These are phyloP conservation scores for Spodoptera exigua DNA, from an alignment of 2,888 invertebrate species.

Conservation along the genomic window DNA sequence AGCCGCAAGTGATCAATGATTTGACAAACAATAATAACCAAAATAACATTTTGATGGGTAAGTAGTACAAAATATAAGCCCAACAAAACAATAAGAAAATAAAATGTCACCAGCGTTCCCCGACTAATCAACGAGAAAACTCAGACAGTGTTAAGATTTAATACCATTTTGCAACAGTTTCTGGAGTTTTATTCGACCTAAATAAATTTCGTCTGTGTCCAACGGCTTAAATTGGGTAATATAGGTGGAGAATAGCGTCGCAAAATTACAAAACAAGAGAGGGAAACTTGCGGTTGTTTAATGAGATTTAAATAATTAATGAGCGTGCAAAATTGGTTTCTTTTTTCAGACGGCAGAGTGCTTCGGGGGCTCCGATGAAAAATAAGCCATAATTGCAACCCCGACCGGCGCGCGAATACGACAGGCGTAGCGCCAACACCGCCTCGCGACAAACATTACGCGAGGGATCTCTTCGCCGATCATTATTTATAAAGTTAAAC, in stretches of 20 bases:
- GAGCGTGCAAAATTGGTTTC: conserved; percentile 88
- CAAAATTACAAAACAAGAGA: conserved; percentile 80
- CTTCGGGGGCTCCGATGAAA: conserved; percentile 81
- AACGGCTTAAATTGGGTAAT: conserved; percentile 76
- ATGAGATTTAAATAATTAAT: conserved; percentile 90
- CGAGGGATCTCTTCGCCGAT: conserved; percentile 65
- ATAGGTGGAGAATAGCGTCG: conserved; percentile 70
- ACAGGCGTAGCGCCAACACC: conserved; percentile 58
- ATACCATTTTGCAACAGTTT: conserved; percentile 27
- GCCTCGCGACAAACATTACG: conserved; percentile 60
- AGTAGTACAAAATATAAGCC: no score
- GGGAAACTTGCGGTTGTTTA: conserved; percentile 86
- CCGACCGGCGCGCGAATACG: conserved; percentile 71
- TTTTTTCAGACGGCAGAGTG: conserved; percentile 80
- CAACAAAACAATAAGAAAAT: no score
- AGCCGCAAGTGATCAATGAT: no score
- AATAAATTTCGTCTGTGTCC: conserved; percentile 64
- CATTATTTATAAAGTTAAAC: conserved; percentile 77
- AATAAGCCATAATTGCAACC: conserved; percentile 84
- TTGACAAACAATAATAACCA: no score
- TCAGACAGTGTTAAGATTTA: conserved; percentile 48
- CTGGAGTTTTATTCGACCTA: conserved; percentile 40
- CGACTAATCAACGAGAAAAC: conserved; percentile 32
- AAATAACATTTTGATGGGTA: no score
- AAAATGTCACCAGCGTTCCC: conserved; percentile 15